Evolutionary conservation across 2,113 vertebrate genomes (phyloP).

Genomic region (Mormoops blainvillei): DNA sequence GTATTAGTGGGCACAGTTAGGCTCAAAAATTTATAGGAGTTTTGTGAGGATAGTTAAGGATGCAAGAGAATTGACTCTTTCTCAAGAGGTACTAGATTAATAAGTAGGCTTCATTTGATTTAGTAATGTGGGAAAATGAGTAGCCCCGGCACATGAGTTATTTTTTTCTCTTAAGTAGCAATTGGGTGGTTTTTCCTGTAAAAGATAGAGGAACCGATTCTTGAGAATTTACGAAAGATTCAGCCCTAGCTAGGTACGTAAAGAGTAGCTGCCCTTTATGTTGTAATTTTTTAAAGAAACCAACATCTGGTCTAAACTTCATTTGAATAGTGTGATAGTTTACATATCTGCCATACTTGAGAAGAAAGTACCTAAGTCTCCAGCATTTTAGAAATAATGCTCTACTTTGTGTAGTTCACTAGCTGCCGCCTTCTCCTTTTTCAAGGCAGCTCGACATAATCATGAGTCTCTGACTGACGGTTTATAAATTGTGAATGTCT

Average conservation of each 20-base stretch:
- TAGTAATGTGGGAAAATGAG: slow-evolving; percentile 45
- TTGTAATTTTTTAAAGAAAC: slow-evolving; percentile 68
- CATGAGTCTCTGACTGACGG: not conserved
- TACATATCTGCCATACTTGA: not conserved
- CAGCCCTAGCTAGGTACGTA: not conserved
- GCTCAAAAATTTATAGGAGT: not conserved
- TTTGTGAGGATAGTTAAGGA: not conserved
- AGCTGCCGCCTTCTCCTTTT: not conserved
- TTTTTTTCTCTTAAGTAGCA: slow-evolving; percentile 28
- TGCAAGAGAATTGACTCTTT: not conserved
- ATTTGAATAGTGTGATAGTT: slow-evolving; percentile 32
- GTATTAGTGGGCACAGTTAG: not conserved
- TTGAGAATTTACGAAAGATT: slow-evolving; percentile 65
- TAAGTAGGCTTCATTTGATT: not conserved
- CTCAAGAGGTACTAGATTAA: not conserved
- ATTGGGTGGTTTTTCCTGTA: slow-evolving; percentile 72
- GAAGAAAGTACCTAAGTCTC: slow-evolving; percentile 62
- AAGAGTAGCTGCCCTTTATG: slow-evolving; percentile 47
- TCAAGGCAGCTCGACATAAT: not conserved
- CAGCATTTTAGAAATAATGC: not conserved
- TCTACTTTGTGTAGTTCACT: not conserved
- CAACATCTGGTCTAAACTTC: slow-evolving; percentile 23
- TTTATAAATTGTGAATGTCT: not conserved
- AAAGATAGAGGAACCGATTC: slow-evolving; percentile 75
- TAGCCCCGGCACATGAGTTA: not conserved